These are phyloP conservation scores for Remorina albescens DNA, from an alignment of 2,797 vertebrate species.

Conservation along the genomic window DNA sequence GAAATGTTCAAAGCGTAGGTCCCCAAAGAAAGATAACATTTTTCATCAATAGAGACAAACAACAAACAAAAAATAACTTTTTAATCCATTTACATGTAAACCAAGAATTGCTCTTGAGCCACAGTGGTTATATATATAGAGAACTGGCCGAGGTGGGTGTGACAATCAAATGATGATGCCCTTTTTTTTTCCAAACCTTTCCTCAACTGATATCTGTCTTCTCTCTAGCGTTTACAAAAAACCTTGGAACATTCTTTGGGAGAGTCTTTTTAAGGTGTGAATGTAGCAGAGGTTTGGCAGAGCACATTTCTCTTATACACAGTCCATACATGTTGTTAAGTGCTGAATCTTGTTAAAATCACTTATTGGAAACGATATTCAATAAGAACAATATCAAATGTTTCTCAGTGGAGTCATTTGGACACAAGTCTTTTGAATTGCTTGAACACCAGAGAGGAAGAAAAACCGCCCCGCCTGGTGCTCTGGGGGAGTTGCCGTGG, in stretches of 20 bases:
- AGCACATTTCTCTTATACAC: slow-evolving; percentile 87
- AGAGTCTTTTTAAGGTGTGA: slow-evolving; percentile 71
- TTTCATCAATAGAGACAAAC: slow-evolving; percentile 85
- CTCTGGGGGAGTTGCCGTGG: slow-evolving; percentile 48
- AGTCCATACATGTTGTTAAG: slow-evolving; percentile 84
- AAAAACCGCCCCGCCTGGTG: slow-evolving; percentile 51
- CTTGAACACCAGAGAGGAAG: slow-evolving; percentile 69
- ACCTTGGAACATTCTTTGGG: slow-evolving; percentile 82
- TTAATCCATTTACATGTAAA: slow-evolving; percentile 84
- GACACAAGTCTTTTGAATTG: slow-evolving; percentile 72
- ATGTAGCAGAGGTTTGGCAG: slow-evolving; percentile 75
- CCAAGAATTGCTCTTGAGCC: slow-evolving; percentile 86
- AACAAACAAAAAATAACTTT: slow-evolving; percentile 80
- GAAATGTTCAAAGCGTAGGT: slow-evolving; percentile 86
- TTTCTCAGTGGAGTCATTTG: slow-evolving; percentile 68
- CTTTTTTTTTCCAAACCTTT: slow-evolving; percentile 61
- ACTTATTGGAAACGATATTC: slow-evolving; percentile 77
- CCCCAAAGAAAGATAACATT: slow-evolving; percentile 81
- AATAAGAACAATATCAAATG: slow-evolving; percentile 85
- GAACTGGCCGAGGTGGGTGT: slow-evolving; percentile 85
- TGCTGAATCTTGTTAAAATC: slow-evolving; percentile 88
- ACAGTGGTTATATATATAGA: slow-evolving; percentile 82
- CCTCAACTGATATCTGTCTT: slow-evolving; percentile 40
- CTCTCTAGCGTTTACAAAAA: slow-evolving; percentile 44
- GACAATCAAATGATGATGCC: slow-evolving; percentile 80